phyloP scores from a whole-genome alignment of 2,113 vertebrate species.

The Vulpes lagopus region DNA sequence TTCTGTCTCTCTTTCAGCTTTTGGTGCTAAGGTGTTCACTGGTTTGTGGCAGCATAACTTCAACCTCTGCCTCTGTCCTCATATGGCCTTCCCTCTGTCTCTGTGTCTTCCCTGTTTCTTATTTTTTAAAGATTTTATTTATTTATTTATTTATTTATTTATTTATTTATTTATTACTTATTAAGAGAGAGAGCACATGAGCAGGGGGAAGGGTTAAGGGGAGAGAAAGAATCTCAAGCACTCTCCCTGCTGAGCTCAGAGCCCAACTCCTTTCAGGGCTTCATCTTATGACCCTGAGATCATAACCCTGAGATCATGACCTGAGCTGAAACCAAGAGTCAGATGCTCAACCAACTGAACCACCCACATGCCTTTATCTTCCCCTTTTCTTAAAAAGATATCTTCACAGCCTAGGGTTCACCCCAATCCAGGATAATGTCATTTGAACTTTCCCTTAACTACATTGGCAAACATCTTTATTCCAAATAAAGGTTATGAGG shows the following conservation, averaged over 20 bases:
- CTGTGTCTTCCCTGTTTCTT: neutral
- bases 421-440: neutral
- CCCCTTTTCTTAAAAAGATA: neutral
- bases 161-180: neutral
- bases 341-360: neutral
- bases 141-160: neutral
- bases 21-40: neutral
- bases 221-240: neutral
- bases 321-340: neutral
- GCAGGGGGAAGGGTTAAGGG: neutral
- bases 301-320: neutral
- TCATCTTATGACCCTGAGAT: neutral
- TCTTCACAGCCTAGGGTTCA: neutral
- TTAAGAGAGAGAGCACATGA: neutral
- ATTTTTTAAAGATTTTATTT: neutral
- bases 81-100: neutral
- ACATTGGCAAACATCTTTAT: neutral
- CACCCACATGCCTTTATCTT: neutral
- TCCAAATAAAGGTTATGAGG: neutral
- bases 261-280: neutral
- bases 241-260: neutral
- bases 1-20: neutral
- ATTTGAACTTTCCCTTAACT: neutral
- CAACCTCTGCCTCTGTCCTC: neutral
- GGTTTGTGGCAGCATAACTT: neutral